phyloP scores from a whole-genome alignment of 2,113 vertebrate species.

The Meriones unguiculatus region DNA sequence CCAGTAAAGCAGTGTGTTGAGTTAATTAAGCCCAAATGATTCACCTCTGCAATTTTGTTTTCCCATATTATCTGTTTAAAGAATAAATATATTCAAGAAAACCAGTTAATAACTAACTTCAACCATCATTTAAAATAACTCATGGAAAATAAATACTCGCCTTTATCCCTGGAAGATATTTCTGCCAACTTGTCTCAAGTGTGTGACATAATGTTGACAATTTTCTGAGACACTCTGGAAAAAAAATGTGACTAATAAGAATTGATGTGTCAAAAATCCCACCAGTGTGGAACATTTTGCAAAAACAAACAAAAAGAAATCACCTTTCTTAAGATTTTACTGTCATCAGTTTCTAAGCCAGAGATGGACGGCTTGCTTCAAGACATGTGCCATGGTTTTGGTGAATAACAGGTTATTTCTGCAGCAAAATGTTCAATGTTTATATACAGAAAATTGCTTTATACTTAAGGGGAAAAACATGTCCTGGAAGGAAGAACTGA shows the following conservation, averaged over 20 bases:
- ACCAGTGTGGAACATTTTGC: neutral
- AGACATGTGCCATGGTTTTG: neutral
- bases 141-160: conserved; percentile 28
- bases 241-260: conserved; percentile 40
- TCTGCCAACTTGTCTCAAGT: conserved; percentile 18
- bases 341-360: conserved; percentile 23
- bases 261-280: conserved; percentile 27
- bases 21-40: conserved; percentile 63
- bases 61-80: conserved; percentile 49
- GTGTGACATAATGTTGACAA: neutral
- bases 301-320: neutral
- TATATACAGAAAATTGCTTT: neutral
- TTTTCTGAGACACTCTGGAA: neutral
- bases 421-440: too few relatives aligned
- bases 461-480: neutral
- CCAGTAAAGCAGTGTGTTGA: conserved; percentile 21
- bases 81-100: conserved; percentile 34
- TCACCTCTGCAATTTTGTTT: conserved; percentile 2
- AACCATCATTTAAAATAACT: conserved; percentile 44
- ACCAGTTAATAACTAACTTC: neutral
- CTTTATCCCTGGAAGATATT: conserved; percentile 36
- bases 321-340: neutral
- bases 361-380: neutral
- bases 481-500: neutral
- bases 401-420: neutral